A percentile compares a stretch with the other conserved stretches of the same genome.
phyloP scores from a whole-genome alignment of 2,113 vertebrate species.

The Todiramphus saurophagus region DNA sequence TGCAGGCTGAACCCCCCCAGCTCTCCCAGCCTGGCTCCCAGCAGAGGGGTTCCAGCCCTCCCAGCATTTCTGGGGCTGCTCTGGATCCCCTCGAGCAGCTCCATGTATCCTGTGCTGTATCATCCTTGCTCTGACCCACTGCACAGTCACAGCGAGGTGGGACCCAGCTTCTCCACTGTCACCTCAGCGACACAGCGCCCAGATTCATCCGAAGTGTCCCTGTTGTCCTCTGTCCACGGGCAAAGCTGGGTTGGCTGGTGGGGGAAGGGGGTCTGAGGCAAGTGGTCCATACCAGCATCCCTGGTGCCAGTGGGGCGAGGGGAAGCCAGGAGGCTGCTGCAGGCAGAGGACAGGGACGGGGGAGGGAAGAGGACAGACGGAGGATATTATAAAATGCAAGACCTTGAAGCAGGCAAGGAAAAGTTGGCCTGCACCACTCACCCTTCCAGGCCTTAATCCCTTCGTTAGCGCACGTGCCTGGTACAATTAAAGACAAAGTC shows the following conservation, averaged over 20 bases:
- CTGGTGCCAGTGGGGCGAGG: accelerated
- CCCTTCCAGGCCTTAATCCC: slow-evolving; percentile 40
- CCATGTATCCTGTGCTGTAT: neutral
- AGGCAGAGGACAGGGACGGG: neutral
- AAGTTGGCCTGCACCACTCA: neutral
- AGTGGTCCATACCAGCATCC: neutral
- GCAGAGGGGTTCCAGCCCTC: too few relatives aligned
- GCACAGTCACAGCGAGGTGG: neutral
- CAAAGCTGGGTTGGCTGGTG: too few relatives aligned
- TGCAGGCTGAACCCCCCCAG: neutral
- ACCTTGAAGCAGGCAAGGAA: neutral
- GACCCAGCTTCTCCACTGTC: neutral
- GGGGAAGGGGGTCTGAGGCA: neutral
- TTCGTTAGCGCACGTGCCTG: neutral
- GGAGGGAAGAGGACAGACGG: neutral
- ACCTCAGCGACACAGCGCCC: neutral
- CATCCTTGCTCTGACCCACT: neutral
- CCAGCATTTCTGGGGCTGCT: neutral
- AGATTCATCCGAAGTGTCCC: accelerated
- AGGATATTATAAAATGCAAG: neutral
- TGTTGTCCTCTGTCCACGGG: accelerated
- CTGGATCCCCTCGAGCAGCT: neutral
- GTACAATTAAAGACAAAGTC: neutral
- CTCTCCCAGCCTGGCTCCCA: too few relatives aligned
- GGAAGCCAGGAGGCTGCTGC: neutral